phyloP scores from a whole-genome alignment of 2,113 vertebrate species.

The Uria lomvia region DNA sequence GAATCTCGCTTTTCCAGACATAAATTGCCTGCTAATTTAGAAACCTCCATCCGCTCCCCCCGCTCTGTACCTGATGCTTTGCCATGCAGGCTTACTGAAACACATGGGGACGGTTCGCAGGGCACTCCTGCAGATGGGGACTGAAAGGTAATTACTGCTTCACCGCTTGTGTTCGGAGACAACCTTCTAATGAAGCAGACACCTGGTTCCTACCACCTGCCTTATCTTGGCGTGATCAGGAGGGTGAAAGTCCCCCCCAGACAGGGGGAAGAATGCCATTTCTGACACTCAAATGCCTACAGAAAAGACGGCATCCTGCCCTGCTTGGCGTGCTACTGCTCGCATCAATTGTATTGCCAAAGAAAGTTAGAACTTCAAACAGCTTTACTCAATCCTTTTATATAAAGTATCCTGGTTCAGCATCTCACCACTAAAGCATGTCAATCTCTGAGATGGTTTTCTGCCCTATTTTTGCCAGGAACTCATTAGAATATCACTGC shows the following conservation, averaged over 20 bases:
- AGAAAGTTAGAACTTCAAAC: conserved; percentile 40
- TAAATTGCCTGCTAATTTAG: background rate
- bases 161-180: background rate
- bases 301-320: background rate
- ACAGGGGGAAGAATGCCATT: background rate
- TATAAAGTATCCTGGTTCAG: conserved; percentile 6
- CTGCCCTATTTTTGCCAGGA: conserved; percentile 31
- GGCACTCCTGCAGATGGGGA: background rate
- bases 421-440: background rate
- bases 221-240: background rate
- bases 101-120: background rate
- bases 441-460: background rate
- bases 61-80: background rate
- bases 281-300: background rate
- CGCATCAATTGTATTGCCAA: background rate
- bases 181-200: background rate
- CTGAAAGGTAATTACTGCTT: background rate
- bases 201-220: background rate
- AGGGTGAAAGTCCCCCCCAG: background rate
- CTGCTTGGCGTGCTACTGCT: background rate
- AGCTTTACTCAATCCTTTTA: background rate
- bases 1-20: background rate
- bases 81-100: background rate
- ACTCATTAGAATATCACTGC: conserved; percentile 50
- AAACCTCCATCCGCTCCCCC: background rate